phyloP scores from a whole-genome alignment of 2,888 invertebrate genomes.

The Rhagophthalmus giganteus region DNA sequence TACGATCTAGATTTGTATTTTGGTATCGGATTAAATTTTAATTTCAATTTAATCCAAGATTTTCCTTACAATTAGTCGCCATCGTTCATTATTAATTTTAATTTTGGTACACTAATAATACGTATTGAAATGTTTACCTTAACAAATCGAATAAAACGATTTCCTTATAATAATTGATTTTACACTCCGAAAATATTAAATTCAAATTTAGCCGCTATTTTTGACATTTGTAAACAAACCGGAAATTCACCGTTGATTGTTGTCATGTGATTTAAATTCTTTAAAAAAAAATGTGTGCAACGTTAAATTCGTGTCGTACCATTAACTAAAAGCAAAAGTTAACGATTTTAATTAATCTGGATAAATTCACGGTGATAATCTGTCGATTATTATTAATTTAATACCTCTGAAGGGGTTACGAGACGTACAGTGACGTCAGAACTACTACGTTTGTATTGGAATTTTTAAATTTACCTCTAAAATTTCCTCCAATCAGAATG shows the following conservation, averaged over 20 bases:
- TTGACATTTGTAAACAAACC: neutral
- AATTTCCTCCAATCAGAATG: constrained; percentile 48
- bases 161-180: too few species aligned
- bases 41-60: too few species aligned
- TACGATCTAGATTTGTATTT: too few species aligned
- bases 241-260: neutral
- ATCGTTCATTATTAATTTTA: too few species aligned
- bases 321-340: neutral
- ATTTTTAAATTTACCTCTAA: constrained; percentile 14
- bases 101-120: too few species aligned
- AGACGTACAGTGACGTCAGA: constrained; percentile 3
- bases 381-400: too few species aligned
- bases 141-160: too few species aligned
- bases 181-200: too few species aligned
- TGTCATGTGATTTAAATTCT: neutral
- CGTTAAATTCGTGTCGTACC: neutral
- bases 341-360: neutral
- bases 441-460: neutral
- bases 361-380: too few species aligned
- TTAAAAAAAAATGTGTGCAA: neutral
- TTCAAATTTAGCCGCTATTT: neutral
- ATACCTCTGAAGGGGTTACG: constrained; percentile 1
- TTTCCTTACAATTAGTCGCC: too few species aligned
- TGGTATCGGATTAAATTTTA: too few species aligned
- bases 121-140: too few species aligned